phyloP scores from a whole-genome alignment of 2,113 vertebrate genomes.

The Falcunculus frontatus region DNA sequence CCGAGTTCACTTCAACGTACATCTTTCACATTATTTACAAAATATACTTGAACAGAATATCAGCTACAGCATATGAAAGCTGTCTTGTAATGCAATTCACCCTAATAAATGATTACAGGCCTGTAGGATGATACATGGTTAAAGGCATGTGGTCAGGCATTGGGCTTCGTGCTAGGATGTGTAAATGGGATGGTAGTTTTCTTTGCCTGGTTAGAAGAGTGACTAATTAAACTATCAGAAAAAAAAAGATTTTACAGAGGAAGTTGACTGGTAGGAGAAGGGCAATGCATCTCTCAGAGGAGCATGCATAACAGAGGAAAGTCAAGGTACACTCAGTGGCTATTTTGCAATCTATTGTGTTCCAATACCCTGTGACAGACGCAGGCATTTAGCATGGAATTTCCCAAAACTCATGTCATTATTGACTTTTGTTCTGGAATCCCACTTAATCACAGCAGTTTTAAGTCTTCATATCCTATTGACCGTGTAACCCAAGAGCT shows the following conservation, averaged over 20 bases:
- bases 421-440: not conserved
- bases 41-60: not conserved
- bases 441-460: not conserved
- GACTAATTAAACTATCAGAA: not conserved
- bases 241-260: not conserved
- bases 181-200: not conserved
- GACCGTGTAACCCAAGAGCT: not conserved
- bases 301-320: not conserved
- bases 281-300: not conserved
- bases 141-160: not conserved
- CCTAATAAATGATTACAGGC: not conserved
- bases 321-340: not conserved
- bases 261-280: not conserved
- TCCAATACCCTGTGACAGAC: not conserved
- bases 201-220: not conserved
- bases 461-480: not conserved
- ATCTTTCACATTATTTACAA: not conserved
- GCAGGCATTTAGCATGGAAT: not conserved
- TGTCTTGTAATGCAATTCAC: not conserved
- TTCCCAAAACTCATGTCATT: not conserved
- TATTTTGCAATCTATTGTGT: constrained; percentile 3
- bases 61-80: not conserved
- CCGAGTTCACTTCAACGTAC: not conserved
- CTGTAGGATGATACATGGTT: not conserved
- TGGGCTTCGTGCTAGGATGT: not conserved